Evolutionary conservation across 1,140 invertebrate genomes (phyloP).

Genomic region (Trichonephila clavipes): DNA sequence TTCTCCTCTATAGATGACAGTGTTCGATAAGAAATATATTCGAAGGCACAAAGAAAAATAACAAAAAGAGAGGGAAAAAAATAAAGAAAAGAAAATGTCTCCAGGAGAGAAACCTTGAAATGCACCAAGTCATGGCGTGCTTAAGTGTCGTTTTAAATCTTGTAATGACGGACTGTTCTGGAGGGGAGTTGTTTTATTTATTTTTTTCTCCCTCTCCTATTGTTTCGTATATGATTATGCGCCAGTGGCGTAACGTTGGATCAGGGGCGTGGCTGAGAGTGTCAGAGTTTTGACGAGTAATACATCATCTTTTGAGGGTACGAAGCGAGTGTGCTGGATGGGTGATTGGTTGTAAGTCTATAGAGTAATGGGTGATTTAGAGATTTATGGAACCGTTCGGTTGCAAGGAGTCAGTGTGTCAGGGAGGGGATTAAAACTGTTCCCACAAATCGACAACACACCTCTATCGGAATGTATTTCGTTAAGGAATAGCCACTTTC

Average conservation of each 20-base stretch:
- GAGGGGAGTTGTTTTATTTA: neutral
- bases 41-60: neutral
- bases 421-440: neutral
- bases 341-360: neutral
- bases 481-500: no score
- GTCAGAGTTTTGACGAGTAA: slow-evolving; percentile 25
- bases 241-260: slow-evolving; percentile 27
- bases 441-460: no score
- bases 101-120: slow-evolving; percentile 7
- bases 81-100: neutral
- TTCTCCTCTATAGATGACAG: neutral
- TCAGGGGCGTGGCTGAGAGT: slow-evolving; percentile 26
- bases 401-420: neutral
- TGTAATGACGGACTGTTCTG: neutral
- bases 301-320: slow-evolving; percentile 52
- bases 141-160: slow-evolving; percentile 38
- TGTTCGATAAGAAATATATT: neutral
- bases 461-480: no score
- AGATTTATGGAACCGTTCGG: neutral
- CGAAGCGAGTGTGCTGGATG: neutral
- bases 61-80: neutral
- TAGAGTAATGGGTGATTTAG: neutral
- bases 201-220: neutral
- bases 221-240: slow-evolving; percentile 26
- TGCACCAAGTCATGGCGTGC: neutral